These are phyloP conservation scores for Eurosta solidaginis DNA, from an alignment of 1,140 invertebrate species.

Conservation along the genomic window DNA sequence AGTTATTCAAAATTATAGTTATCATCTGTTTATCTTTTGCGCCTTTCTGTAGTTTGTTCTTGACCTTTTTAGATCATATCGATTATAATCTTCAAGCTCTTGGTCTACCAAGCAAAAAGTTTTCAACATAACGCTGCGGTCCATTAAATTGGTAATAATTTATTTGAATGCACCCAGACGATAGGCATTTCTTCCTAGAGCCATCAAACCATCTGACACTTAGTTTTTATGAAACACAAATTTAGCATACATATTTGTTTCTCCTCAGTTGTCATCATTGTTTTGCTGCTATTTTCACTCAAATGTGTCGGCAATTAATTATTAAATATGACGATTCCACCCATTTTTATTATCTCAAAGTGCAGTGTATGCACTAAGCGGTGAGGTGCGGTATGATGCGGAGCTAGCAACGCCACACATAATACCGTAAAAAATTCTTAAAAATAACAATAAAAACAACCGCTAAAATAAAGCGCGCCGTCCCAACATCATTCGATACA, in stretches of 20 bases:
- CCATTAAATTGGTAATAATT: neutral
- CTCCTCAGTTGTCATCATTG: neutral
- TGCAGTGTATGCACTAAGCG: neutral
- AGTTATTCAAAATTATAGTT: too few relatives aligned
- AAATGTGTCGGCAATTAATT: slow-evolving; percentile 16
- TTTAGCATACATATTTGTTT: neutral
- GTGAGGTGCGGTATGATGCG: neutral
- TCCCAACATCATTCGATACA: neutral
- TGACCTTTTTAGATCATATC: too few relatives aligned
- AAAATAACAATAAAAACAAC: too few relatives aligned
- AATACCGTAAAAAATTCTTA: neutral
- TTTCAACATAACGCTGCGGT: neutral
- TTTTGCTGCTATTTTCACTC: slow-evolving; percentile 13
- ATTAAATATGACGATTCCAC: slow-evolving; percentile 19
- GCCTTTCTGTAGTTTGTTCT: too few relatives aligned
- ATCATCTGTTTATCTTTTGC: too few relatives aligned
- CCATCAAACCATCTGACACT: neutral
- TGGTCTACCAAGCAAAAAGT: too few relatives aligned
- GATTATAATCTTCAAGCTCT: too few relatives aligned
- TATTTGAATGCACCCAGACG: neutral
- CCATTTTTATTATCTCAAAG: slow-evolving; percentile 20
- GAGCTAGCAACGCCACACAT: neutral
- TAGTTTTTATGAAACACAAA: neutral
- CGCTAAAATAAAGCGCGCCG: neutral
- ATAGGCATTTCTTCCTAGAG: neutral